These are phyloP conservation scores for Nothura maculosa DNA, from an alignment of 2,797 vertebrate species.

Conservation along the genomic window DNA sequence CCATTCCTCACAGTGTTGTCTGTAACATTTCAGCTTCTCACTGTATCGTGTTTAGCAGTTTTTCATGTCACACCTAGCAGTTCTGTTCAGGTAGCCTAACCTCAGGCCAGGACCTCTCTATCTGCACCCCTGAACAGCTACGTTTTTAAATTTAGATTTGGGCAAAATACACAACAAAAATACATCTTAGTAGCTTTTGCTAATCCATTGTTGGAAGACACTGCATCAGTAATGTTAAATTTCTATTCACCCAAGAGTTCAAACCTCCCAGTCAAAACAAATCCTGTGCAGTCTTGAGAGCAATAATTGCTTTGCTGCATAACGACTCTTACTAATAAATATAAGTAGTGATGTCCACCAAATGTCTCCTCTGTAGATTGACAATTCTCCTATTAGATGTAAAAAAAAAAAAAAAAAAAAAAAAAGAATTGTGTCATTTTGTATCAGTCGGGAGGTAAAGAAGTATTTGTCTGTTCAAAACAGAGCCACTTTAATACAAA, in stretches of 20 bases:
- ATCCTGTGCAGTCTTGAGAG: background rate
- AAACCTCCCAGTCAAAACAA: fast-evolving
- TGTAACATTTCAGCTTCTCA: background rate
- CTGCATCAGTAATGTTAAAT: background rate
- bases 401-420: background rate
- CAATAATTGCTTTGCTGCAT: background rate
- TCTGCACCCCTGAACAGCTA: background rate
- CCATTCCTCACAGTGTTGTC: background rate
- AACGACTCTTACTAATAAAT: background rate
- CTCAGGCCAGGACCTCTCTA: background rate
- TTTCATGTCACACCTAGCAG: background rate
- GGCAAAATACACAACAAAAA: background rate
- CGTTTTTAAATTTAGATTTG: background rate
- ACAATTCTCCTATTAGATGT: background rate
- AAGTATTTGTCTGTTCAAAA: background rate
- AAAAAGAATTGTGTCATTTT: background rate
- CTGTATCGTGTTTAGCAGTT: background rate
- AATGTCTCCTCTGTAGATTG: background rate
- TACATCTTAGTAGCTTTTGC: background rate
- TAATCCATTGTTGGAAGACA: background rate
- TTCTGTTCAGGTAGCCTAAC: background rate
- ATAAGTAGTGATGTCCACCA: background rate
- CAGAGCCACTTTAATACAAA: background rate
- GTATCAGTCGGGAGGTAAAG: background rate
- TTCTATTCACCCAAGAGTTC: background rate